Evolutionary conservation across 2,888 invertebrate species (phyloP).

Genomic region (Xestia xanthographa): DNA sequence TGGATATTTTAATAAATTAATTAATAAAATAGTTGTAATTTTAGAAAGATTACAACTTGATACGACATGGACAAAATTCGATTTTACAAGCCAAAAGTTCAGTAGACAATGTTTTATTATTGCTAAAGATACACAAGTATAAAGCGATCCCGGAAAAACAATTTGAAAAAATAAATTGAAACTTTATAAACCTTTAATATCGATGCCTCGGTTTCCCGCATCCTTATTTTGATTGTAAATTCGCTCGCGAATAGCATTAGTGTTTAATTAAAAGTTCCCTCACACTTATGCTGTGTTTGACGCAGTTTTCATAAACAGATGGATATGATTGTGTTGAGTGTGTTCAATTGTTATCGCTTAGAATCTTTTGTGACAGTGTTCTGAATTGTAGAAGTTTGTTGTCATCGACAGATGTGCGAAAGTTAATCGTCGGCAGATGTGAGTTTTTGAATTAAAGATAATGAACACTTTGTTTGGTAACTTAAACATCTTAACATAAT

Average conservation of each 20-base stretch:
- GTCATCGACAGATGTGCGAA: neutral
- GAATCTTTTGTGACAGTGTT: neutral
- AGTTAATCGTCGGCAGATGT: conserved; percentile 16
- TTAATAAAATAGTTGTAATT: too few species aligned
- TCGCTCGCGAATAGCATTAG: conserved; percentile 84
- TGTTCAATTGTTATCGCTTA: conserved; percentile 15
- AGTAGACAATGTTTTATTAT: neutral
- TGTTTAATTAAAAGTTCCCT: conserved; percentile 89
- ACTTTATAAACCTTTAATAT: conserved; percentile 50
- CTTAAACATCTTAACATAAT: too few species aligned
- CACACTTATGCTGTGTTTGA: conserved; percentile 76
- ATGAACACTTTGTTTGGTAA: too few species aligned
- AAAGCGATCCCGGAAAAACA: neutral
- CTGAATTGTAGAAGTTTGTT: neutral
- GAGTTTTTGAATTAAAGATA: neutral
- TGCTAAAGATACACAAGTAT: neutral
- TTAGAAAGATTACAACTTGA: neutral
- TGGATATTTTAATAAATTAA: too few species aligned
- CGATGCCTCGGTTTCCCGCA: conserved; percentile 65
- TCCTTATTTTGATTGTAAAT: conserved; percentile 82
- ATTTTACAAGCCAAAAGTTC: neutral
- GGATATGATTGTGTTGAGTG: conserved; percentile 26
- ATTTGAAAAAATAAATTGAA: neutral
- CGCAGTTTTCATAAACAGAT: conserved; percentile 76
- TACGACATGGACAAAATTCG: neutral